Percentiles rank a stretch among this genome's conserved stretches.
These are phyloP conservation scores for Peromyscus leucopus DNA, from an alignment of 2,113 vertebrate species.

Conservation along the genomic window DNA sequence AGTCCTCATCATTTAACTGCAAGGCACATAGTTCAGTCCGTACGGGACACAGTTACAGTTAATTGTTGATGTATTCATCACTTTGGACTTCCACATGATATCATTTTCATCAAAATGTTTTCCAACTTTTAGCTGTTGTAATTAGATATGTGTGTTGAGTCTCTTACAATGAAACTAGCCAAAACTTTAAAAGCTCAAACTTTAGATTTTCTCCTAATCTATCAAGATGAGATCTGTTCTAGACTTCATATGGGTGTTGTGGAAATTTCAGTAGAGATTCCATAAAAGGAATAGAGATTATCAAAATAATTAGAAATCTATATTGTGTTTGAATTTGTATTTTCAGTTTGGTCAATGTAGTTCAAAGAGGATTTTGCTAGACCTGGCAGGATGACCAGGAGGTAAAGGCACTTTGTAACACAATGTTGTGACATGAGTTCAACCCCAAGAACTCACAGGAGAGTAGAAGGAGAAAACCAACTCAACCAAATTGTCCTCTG, in stretches of 20 bases:
- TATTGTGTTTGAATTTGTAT: neutral
- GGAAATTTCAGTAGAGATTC: neutral
- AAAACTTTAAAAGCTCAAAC: neutral
- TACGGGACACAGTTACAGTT: neutral
- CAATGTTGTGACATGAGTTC: neutral
- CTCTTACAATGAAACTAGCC: constrained; percentile 24
- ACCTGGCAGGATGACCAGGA: neutral
- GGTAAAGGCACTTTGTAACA: neutral
- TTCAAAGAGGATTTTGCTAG: neutral
- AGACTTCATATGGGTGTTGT: neutral
- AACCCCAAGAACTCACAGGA: neutral
- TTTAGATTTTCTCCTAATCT: neutral
- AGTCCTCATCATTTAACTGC: neutral
- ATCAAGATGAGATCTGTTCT: neutral
- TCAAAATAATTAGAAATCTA: constrained; percentile 1
- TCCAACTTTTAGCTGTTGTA: neutral
- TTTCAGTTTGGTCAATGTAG: neutral
- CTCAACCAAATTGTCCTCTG: neutral
- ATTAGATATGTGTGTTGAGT: neutral
- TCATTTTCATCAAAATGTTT: constrained; percentile 63
- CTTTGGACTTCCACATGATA: neutral
- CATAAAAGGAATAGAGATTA: neutral
- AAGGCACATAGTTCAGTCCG: neutral
- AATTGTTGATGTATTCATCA: neutral
- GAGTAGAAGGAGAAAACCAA: neutral